These are phyloP conservation scores for Monopis laevigella DNA, from an alignment of 2,888 invertebrate species.

Conservation along the genomic window DNA sequence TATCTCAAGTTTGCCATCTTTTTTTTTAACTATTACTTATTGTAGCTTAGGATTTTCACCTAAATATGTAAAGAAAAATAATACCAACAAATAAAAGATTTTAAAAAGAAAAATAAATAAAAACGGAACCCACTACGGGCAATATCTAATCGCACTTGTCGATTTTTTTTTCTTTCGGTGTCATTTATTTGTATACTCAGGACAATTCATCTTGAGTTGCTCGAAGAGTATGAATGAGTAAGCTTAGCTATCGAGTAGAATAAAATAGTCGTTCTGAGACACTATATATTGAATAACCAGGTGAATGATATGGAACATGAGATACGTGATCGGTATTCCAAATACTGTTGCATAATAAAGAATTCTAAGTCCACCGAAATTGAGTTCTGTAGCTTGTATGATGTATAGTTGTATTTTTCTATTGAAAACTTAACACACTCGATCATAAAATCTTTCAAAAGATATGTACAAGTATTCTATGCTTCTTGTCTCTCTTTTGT, in stretches of 20 bases:
- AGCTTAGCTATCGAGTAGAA: conserved; percentile 44
- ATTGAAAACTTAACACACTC: background rate
- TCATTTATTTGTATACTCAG: conserved; percentile 52
- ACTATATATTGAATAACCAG: conserved; percentile 12
- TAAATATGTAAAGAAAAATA: no score
- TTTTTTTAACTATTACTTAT: no score
- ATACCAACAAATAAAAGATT: no score
- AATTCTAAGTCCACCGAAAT: conserved; percentile 4
- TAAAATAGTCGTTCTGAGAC: conserved; percentile 30
- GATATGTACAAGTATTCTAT: conserved; percentile 23
- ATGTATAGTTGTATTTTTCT: conserved; percentile 1
- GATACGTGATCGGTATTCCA: conserved; percentile 5
- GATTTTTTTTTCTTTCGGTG: conserved; percentile 39
- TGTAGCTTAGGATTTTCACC: no score
- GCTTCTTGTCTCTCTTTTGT: conserved; percentile 33
- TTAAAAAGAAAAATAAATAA: no score
- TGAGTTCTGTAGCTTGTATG: background rate
- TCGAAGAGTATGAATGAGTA: conserved; percentile 53
- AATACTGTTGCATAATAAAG: conserved; percentile 7
- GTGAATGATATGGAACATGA: conserved; percentile 8
- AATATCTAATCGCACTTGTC: no score
- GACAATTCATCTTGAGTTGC: conserved; percentile 60
- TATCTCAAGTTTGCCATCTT: no score
- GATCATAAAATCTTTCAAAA: conserved; percentile 2
- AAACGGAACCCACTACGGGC: no score